Percentiles rank a stretch among this genome's conserved stretches.
Evolutionary conservation across 2,797 vertebrate species (phyloP).

Genomic region (Microhierax caerulescens): DNA sequence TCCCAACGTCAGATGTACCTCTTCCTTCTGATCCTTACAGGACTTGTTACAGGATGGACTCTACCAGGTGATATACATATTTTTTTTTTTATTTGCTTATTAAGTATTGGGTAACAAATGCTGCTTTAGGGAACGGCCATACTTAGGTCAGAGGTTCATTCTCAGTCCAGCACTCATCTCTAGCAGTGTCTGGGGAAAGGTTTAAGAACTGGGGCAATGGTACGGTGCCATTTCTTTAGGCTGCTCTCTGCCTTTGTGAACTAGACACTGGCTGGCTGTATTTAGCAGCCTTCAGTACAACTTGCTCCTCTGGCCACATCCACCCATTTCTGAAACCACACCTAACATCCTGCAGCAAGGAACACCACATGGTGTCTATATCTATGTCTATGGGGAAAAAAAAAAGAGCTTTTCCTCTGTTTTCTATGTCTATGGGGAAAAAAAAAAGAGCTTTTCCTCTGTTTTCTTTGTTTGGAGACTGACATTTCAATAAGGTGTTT

Average conservation of each 20-base stretch:
- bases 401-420: not conserved
- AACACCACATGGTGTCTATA: not conserved
- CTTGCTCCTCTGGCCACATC: not conserved
- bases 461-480: not conserved
- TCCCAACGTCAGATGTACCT: not conserved
- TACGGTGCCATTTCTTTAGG: not conserved
- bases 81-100: not conserved
- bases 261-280: not conserved
- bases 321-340: not conserved
- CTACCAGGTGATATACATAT: not conserved
- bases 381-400: accelerated
- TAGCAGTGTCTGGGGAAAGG: not conserved
- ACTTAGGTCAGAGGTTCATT: not conserved
- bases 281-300: not conserved
- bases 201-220: not conserved
- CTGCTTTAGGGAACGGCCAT: not conserved
- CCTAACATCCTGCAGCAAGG: not conserved
- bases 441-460: not conserved
- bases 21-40: not conserved
- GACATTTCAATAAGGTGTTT: not conserved
- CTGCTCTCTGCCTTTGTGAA: not conserved
- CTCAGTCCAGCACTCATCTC: not conserved
- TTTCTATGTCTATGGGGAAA: not conserved
- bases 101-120: not conserved
- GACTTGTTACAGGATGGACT: not conserved